A percentile compares a stretch with the other conserved stretches of the same genome.
Conservation (phyloP, 2,888 invertebrate genomes). For the Lepeophtheirus nordmannii region DNA sequence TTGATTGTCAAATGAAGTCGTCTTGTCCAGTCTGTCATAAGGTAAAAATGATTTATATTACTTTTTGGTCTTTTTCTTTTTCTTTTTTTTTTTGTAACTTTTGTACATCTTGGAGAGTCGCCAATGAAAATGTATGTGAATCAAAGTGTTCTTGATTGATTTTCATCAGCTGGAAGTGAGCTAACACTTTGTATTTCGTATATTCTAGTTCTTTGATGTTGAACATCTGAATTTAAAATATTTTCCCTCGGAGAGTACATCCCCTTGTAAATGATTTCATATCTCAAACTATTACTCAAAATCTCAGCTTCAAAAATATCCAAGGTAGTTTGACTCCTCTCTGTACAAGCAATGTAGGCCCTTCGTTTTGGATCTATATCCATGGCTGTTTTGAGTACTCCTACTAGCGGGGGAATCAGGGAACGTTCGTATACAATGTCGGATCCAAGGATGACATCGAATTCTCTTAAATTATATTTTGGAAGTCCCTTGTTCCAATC, state of each 20-base stretch:
- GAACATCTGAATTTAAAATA: slow-evolving; percentile 9
- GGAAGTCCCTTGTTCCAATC: slow-evolving; percentile 7
- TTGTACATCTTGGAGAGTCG: too few relatives aligned
- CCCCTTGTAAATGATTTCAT: not conserved
- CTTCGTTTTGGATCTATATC: slow-evolving; percentile 2
- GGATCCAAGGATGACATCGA: slow-evolving; percentile 11
- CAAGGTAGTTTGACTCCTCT: slow-evolving; percentile 16
- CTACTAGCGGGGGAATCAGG: not conserved
- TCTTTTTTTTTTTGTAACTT: not conserved
- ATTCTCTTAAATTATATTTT: not conserved
- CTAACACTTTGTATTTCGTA: slow-evolving; percentile 11
- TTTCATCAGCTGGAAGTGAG: not conserved
- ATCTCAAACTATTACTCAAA: not conserved
- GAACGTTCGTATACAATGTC: slow-evolving; percentile 20
- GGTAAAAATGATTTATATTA: not conserved
- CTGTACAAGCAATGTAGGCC: slow-evolving; percentile 20
- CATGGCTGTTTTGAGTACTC: slow-evolving; percentile 3
- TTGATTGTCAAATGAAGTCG: not conserved
- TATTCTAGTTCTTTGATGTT: slow-evolving; percentile 9
- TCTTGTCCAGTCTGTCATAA: slow-evolving; percentile 17
- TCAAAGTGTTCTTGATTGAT: not conserved
- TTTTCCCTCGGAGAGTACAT: slow-evolving; percentile 12
- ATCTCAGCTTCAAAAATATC: slow-evolving; percentile 9
- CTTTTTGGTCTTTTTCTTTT: not conserved
- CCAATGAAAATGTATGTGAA: too few relatives aligned